Conservation (phyloP, 2,113 vertebrate genomes). For the Atherinomorus stipes region DNA sequence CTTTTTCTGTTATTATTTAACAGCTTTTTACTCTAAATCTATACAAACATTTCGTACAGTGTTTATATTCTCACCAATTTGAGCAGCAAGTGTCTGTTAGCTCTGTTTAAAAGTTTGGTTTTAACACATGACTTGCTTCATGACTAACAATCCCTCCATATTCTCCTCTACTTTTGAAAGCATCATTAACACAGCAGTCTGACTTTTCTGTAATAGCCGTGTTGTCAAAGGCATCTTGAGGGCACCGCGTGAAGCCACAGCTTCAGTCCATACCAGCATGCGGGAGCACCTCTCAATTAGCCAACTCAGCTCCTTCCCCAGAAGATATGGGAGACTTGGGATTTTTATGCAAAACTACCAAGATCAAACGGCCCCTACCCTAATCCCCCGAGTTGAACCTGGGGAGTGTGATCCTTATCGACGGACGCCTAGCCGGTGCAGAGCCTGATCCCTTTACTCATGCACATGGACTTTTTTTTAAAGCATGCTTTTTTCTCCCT, state of each 20-base stretch:
- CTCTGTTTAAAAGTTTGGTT: constrained; percentile 38
- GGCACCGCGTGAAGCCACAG: constrained; percentile 40
- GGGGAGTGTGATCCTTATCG: constrained; percentile 80
- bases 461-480: constrained; percentile 68
- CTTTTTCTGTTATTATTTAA: too few species aligned
- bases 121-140: constrained; percentile 18
- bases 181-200: constrained; percentile 49
- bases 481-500: constrained; percentile 51
- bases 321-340: constrained; percentile 55
- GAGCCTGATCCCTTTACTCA: constrained; percentile 67
- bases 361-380: constrained; percentile 76
- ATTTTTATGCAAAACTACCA: constrained; percentile 70
- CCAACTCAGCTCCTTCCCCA: constrained; percentile 70
- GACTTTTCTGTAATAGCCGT: constrained; percentile 55
- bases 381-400: constrained; percentile 75
- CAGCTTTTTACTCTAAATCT: too few species aligned
- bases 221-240: constrained; percentile 70
- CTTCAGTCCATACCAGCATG: constrained; percentile 36
- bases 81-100: neutral
- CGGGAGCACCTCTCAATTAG: constrained; percentile 63
- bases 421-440: constrained; percentile 54
- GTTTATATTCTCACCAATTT: constrained; percentile 20
- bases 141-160: neutral
- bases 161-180: constrained; percentile 40
- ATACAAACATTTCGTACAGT: too few species aligned